Conservation (phyloP, 2,888 invertebrate genomes). For the Chaetogeoica ovagalla region DNA sequence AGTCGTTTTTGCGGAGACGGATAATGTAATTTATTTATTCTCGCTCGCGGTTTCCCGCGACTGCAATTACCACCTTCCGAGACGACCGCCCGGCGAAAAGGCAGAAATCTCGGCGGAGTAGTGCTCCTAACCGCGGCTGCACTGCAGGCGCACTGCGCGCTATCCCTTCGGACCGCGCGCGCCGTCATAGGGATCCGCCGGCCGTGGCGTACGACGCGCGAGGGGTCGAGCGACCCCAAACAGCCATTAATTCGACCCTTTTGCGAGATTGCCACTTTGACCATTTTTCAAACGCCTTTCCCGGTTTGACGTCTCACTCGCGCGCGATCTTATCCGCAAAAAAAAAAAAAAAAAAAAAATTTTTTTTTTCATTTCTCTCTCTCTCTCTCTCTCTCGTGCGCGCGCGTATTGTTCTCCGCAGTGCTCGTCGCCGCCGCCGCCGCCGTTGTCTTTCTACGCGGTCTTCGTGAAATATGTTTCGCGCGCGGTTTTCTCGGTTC, state of each 20-base stretch:
- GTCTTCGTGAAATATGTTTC: too few relatives aligned
- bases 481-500: too few relatives aligned
- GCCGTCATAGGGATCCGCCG: neutral
- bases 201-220: neutral
- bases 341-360: neutral
- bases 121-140: neutral
- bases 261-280: constrained; percentile 53
- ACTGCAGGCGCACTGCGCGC: neutral
- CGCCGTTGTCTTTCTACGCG: too few relatives aligned
- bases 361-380: constrained; percentile 19
- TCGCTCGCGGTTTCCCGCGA: constrained; percentile 29
- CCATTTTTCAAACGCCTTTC: constrained; percentile 52
- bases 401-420: too few relatives aligned
- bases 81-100: neutral
- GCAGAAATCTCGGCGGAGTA: constrained; percentile 36
- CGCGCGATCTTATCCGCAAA: constrained; percentile 35
- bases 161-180: constrained; percentile 3
- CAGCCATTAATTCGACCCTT: constrained; percentile 52
- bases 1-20: constrained; percentile 37
- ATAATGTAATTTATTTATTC: constrained; percentile 27
- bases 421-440: too few relatives aligned
- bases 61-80: neutral
- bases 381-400: too few relatives aligned
- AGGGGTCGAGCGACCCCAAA: constrained; percentile 51
- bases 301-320: constrained; percentile 41